Evolutionary conservation across 2,113 vertebrate species (phyloP), one percentile per base, ranked within the genome.

Genomic region (Nycticorax nycticorax): DNA sequence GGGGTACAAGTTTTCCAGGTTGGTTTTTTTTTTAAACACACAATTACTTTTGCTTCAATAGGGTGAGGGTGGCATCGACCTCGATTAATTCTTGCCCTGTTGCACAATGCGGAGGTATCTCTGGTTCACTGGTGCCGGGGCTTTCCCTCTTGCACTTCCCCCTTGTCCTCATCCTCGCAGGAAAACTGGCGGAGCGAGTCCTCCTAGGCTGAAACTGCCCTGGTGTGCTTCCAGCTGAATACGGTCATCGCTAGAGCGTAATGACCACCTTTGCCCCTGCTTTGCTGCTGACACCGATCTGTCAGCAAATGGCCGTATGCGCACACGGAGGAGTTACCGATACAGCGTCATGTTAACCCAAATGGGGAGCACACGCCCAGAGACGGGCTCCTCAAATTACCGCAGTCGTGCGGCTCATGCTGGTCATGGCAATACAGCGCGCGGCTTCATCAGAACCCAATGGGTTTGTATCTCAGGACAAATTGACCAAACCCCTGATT

Each of bases 61-160:
- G 2, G 15, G 39, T 1, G 16, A 74, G 50, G 35, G 18, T 10
- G 5, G 43, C 59, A 16, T 33, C 82, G 62, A 4, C 82, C 69
- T 71, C 32, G 16, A 7, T 22, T n/a, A 52, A 47, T 56, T 69
- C 66, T 28, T 1, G 14, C 11, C 41, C 12, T 19, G 12, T 77
- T 81, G 80, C 50, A 74, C 95, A 81, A 56, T 0, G 3, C 1
- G 1, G 52, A 53, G 68, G 17, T 33, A 19, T 33, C 79, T 80
- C 35, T 0, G 7, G 57, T 37, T 71, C 0, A 0, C 2, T 17
- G 60, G 35, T 0, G 0, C 80, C 0, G 1, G 68, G 77, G 41
- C 37, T 81, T 81, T 63, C 68, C 75, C 45, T 62, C 75, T 74
- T 60, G 39, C 27, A 4, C 56, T 77, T 84, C 76, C 68, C 59